These are phyloP conservation scores for Ctenopoma kingsleyae DNA, from an alignment of 2,797 vertebrate species.

Conservation along the genomic window DNA sequence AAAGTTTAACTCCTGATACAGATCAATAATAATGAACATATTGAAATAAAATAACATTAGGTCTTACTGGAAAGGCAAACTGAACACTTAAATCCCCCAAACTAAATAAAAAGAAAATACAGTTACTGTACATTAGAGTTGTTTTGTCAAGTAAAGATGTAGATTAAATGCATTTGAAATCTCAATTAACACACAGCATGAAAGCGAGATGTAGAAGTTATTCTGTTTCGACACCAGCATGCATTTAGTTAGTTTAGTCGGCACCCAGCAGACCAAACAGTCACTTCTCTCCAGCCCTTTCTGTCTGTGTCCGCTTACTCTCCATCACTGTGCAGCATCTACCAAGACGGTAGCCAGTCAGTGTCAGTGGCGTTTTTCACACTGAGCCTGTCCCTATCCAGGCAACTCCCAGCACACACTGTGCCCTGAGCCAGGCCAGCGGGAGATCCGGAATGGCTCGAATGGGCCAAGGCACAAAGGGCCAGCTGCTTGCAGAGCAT, in stretches of 20 bases:
- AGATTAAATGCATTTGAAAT: not conserved
- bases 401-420: conserved; percentile 66
- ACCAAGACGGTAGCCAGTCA: conserved; percentile 58
- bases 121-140: no score
- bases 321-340: conserved; percentile 43
- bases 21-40: no score
- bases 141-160: not conserved
- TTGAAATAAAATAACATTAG: no score
- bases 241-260: conserved; percentile 5
- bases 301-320: conserved; percentile 22
- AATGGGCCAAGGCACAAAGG: conserved; percentile 80
- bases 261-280: conserved; percentile 2
- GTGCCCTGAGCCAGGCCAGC: conserved; percentile 78
- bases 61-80: no score
- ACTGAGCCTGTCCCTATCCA: conserved; percentile 68
- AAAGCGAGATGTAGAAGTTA: not conserved
- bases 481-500: conserved; percentile 82
- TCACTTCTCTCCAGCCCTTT: conserved; percentile 25
- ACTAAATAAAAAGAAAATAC: no score
- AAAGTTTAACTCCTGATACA: no score
- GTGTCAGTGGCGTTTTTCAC: conserved; percentile 68
- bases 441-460: conserved; percentile 81
- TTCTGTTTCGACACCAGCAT: not conserved
- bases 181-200: not conserved
- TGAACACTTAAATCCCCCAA: no score